Conservation (phyloP, 2,888 invertebrate genomes). For the Craniophora ligustri region DNA sequence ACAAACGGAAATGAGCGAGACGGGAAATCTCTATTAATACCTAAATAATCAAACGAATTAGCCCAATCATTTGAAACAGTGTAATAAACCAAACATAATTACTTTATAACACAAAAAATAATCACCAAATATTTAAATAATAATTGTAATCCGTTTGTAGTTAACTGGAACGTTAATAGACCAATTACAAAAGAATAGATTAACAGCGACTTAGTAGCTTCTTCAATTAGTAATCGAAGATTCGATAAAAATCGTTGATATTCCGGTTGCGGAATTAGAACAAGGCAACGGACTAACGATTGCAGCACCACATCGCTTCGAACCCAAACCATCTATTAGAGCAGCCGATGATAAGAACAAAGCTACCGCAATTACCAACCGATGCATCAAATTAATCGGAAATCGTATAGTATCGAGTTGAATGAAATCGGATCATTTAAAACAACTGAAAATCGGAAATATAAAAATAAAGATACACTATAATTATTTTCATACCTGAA, state of each 20-base stretch:
- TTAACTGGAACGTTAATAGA: not conserved
- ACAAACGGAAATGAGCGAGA: not conserved
- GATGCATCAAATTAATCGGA: conserved; percentile 59
- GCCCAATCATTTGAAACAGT: too few species aligned
- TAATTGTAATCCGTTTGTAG: not conserved
- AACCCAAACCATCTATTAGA: conserved; percentile 70
- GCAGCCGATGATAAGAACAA: conserved; percentile 72
- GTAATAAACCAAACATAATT: not conserved
- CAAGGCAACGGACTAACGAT: conserved; percentile 68
- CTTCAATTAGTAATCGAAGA: conserved; percentile 56
- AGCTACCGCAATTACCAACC: conserved; percentile 66
- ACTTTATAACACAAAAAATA: not conserved
- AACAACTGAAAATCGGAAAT: conserved; percentile 7
- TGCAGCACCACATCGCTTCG: conserved; percentile 57
- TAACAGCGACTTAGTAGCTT: conserved; percentile 14
- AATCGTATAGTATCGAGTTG: conserved; percentile 21
- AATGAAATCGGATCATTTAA: conserved; percentile 40
- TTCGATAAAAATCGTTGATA: conserved; percentile 68
- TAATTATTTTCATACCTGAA: too few species aligned
- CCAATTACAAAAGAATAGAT: conserved; percentile 9
- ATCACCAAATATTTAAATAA: not conserved
- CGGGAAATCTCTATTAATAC: conserved; percentile 3
- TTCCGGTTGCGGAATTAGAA: conserved; percentile 69
- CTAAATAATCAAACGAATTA: not conserved
- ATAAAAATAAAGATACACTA: too few species aligned